Conservation (phyloP, 2,797 vertebrate genomes). For the Notoglanidium macrostoma region DNA sequence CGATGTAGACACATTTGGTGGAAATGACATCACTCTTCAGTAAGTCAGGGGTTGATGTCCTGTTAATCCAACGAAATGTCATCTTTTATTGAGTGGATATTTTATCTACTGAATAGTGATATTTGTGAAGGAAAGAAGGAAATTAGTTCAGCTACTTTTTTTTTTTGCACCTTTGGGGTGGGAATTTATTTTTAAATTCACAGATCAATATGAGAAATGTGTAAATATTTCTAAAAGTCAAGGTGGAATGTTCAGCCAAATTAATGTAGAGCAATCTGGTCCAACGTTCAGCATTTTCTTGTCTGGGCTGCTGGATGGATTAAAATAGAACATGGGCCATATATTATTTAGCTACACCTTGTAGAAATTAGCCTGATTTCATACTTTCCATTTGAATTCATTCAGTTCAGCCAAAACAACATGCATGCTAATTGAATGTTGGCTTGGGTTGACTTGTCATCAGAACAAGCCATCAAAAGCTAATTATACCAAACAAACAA, state of each 20-base stretch:
- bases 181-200: neutral
- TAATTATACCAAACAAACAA: slow-evolving; percentile 16
- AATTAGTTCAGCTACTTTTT: neutral
- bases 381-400: neutral
- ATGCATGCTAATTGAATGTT: neutral
- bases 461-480: slow-evolving; percentile 10
- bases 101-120: neutral
- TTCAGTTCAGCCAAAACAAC: neutral
- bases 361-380: too few relatives aligned
- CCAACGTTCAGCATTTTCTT: neutral
- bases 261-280: neutral
- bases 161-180: too few relatives aligned
- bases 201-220: neutral
- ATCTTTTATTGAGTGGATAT: neutral
- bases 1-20: slow-evolving; percentile 59
- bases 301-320: neutral
- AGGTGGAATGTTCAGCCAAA: neutral
- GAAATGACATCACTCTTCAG: slow-evolving; percentile 59
- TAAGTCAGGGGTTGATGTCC: neutral
- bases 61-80: neutral
- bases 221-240: neutral
- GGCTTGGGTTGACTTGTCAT: neutral
- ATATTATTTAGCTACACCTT: too few relatives aligned
- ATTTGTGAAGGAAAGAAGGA: neutral
- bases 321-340: neutral